Conservation (phyloP, 2,113 vertebrate genomes). For the Rutilus rutilus region DNA sequence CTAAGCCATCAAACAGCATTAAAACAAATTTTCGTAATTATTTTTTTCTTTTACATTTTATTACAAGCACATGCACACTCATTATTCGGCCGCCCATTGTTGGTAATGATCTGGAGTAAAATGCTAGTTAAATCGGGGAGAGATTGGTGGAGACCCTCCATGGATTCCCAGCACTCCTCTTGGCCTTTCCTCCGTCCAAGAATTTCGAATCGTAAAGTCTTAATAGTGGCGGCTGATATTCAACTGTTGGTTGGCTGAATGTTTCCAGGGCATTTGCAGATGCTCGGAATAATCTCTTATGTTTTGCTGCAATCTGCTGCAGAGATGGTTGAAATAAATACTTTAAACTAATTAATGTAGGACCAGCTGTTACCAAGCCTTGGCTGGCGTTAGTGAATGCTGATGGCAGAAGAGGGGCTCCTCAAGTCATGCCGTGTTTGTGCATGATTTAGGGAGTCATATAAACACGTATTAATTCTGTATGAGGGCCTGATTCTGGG, state of each 20-base stretch:
- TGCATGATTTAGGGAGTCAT: slow-evolving; percentile 95
- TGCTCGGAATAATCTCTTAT: slow-evolving; percentile 99
- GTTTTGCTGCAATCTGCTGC: slow-evolving; percentile 99
- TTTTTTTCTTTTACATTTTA: slow-evolving; percentile 72
- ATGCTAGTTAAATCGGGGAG: slow-evolving; percentile 73
- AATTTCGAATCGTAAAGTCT: slow-evolving; percentile 78
- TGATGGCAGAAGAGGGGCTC: slow-evolving; percentile 95
- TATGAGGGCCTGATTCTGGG: slow-evolving; percentile 78
- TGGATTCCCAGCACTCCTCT: slow-evolving; percentile 74
- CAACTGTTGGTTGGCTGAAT: slow-evolving; percentile 91
- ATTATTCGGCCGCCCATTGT: slow-evolving; percentile 80
- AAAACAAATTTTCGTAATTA: slow-evolving; percentile 58
- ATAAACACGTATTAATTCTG: slow-evolving; percentile 94
- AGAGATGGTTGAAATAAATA: slow-evolving; percentile 99
- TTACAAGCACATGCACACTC: slow-evolving; percentile 78
- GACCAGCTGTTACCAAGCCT: slow-evolving; percentile 99
- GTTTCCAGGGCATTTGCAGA: slow-evolving; percentile 99
- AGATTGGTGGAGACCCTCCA: slow-evolving; percentile 75
- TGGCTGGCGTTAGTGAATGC: slow-evolving; percentile 99
- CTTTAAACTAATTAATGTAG: slow-evolving; percentile 99
- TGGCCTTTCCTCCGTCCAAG: slow-evolving; percentile 65
- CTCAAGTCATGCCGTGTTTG: slow-evolving; percentile 92
- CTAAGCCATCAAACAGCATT: slow-evolving; percentile 28
- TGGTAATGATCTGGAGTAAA: slow-evolving; percentile 80
- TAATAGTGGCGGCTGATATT: slow-evolving; percentile 88